Percentiles rank a stretch among this genome's conserved stretches.
These are phyloP conservation scores for Arenaria interpres DNA, from an alignment of 2,113 vertebrate genomes.

Conservation along the genomic window DNA sequence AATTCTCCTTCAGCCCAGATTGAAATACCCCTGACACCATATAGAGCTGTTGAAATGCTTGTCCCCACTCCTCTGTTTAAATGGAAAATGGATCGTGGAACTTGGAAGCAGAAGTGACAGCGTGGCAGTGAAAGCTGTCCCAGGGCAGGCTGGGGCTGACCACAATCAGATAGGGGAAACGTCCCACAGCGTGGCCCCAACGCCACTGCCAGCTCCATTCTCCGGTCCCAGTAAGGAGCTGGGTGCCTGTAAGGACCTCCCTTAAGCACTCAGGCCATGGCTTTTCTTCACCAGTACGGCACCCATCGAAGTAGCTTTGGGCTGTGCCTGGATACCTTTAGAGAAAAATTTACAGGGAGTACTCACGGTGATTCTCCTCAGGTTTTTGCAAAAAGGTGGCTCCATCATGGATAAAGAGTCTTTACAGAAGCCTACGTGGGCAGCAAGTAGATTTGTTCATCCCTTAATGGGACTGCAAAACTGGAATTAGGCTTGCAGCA, in stretches of 20 bases:
- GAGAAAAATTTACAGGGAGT: background rate
- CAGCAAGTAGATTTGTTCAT: background rate
- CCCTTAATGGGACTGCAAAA: background rate
- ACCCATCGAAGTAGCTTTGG: rapidly evolving
- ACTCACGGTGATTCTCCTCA: background rate
- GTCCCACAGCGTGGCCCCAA: rapidly evolving
- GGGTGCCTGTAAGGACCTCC: background rate
- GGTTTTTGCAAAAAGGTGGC: background rate
- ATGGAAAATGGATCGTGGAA: background rate
- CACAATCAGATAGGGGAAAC: background rate
- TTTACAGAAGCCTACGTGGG: background rate
- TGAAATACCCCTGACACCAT: background rate
- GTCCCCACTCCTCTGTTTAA: background rate
- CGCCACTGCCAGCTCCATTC: background rate
- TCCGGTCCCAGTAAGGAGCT: background rate
- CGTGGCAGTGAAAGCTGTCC: background rate
- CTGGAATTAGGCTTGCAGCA: background rate
- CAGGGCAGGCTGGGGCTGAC: background rate
- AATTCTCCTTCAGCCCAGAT: background rate
- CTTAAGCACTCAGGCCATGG: background rate
- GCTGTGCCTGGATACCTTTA: background rate
- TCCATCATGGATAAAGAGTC: background rate
- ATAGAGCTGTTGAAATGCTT: background rate
- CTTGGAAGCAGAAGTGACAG: background rate
- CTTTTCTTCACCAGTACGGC: background rate